A percentile compares a stretch with the other conserved stretches of the same genome.
Conservation (phyloP, 2,888 invertebrate species). For the Nymphalis polychloros region DNA sequence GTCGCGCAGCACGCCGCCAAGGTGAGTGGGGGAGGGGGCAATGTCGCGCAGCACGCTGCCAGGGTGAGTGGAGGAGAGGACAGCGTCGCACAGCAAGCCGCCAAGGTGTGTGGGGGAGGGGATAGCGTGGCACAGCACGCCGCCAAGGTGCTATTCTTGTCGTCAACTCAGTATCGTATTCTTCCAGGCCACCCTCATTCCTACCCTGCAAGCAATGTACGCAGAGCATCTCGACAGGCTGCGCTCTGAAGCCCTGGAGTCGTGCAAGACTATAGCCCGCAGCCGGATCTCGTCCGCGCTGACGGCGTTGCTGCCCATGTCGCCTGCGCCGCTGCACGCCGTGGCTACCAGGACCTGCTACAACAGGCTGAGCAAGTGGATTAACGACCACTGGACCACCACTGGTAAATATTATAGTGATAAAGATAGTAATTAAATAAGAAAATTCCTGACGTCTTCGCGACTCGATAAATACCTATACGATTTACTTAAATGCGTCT, state of each 20-base stretch:
- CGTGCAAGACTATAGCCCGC: constrained; percentile 36
- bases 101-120: neutral
- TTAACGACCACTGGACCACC: constrained; percentile 56
- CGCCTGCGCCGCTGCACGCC: constrained; percentile 52
- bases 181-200: constrained; percentile 41
- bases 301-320: constrained; percentile 54
- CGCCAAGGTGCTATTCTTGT: constrained; percentile 35
- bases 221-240: constrained; percentile 45
- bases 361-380: constrained; percentile 46
- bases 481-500: too few relatives aligned
- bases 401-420: constrained; percentile 38
- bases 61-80: constrained; percentile 44
- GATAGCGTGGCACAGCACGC: constrained; percentile 22
- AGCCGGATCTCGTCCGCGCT: constrained; percentile 52
- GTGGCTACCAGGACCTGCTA: constrained; percentile 47
- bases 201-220: constrained; percentile 51
- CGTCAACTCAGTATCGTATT: too few relatives aligned
- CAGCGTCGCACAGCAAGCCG: constrained; percentile 40
- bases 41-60: constrained; percentile 32
- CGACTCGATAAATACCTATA: too few relatives aligned
- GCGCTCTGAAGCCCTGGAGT: constrained; percentile 41
- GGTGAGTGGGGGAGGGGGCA: neutral
- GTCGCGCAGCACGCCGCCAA: too few relatives aligned
- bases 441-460: too few relatives aligned
- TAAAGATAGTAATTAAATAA: too few relatives aligned